Evolutionary conservation across 2,888 invertebrate genomes (phyloP).

Genomic region (Phengaris arion): DNA sequence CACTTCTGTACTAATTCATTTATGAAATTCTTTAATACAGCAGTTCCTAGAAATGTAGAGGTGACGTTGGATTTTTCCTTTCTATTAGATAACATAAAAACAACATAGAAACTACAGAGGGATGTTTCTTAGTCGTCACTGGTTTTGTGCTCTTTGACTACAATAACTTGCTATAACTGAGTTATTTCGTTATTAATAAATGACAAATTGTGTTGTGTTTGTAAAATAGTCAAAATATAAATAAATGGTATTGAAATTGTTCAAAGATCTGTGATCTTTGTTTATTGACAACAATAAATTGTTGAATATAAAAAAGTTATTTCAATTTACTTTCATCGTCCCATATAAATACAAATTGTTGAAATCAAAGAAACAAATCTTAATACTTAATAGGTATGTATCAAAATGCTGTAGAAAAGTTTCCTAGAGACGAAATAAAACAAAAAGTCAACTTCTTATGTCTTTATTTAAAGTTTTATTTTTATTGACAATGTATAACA

Average conservation of each 20-base stretch:
- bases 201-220: background rate
- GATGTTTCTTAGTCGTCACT: background rate
- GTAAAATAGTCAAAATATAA: slow-evolving; percentile 41
- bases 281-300: slow-evolving; percentile 69
- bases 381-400: no score
- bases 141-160: background rate
- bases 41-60: no score
- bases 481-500: slow-evolving; percentile 71
- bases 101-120: no score
- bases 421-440: slow-evolving; percentile 39
- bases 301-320: slow-evolving; percentile 53
- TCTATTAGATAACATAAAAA: background rate
- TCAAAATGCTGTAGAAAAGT: background rate
- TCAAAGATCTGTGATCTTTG: slow-evolving; percentile 73
- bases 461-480: slow-evolving; percentile 76
- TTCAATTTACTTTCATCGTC: slow-evolving; percentile 31
- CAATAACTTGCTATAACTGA: background rate
- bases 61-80: no score
- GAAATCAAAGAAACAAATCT: no score
- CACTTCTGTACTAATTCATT: no score
- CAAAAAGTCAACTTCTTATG: slow-evolving; percentile 47
- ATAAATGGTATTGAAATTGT: slow-evolving; percentile 49
- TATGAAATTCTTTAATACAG: no score
- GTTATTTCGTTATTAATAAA: background rate
- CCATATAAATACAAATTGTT: background rate